Evolutionary conservation across 2,113 vertebrate genomes (phyloP), one percentile per base, ranked within the genome.

Genomic region (Dascyllus trimaculatus): DNA sequence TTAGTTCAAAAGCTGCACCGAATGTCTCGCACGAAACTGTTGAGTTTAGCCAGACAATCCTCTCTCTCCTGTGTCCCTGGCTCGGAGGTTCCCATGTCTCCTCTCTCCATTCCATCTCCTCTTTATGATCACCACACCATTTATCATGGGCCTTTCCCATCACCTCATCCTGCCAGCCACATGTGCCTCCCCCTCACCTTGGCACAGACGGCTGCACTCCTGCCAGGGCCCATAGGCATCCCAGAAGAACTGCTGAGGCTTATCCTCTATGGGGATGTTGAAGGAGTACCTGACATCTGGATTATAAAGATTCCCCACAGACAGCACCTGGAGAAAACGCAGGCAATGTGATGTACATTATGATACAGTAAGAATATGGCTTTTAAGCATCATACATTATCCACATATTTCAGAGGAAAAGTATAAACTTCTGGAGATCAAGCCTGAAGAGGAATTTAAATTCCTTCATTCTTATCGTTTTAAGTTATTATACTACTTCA

Each of bases 251-350:
- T 96, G 96, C 83, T 98, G 97, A 80, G 96, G 95, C 87, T 95
- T 96, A 87, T 97, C 98, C 89, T 99, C 97, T 64, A 99, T 98
- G 11, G 98, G 98, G 84, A 99, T 94, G 93, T 97, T 99, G 93
- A 97, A 99, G 0, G 97, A 97, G 89, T 96, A 99, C 89, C 97
- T 96, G 78, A 99, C 97, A 0, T 99, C 96, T 2, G 98, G 97
- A 87, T 97, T 97, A 92, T 96, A 97, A 86, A 99, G 92, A 89
- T 97, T 97, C 38, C 98, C 98, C 82, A 99, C 98, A 0, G 98
- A 99, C 73, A 99, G 89, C 84, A 99, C 96, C 98, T 99, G 91
- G 40, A 18, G 21, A 66, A 62, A 68, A 83, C 4, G 29, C 32
- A 80, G 18, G 18, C 38, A 68, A 53, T 59, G 19, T 52, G 26